These are phyloP conservation scores for Peromyscus polionotus DNA, from an alignment of 2,113 vertebrate genomes.

Conservation along the genomic window DNA sequence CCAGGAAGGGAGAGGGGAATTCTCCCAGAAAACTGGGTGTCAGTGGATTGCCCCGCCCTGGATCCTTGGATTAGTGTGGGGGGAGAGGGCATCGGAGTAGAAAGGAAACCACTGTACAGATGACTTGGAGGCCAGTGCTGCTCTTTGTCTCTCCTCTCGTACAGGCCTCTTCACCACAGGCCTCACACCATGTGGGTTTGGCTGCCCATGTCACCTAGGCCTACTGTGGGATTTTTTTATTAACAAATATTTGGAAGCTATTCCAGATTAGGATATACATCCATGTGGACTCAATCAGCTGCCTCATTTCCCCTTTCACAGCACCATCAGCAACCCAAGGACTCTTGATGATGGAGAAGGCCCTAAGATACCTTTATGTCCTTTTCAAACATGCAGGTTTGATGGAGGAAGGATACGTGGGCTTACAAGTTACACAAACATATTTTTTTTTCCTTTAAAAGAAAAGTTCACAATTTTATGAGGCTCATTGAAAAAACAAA, in stretches of 20 bases:
- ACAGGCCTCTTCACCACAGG: conserved; percentile 74
- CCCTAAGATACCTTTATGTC: conserved; percentile 22
- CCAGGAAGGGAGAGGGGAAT: conserved; percentile 51
- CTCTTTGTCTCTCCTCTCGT: conserved; percentile 71
- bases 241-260: conserved; percentile 76
- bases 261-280: conserved; percentile 62
- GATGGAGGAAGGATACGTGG: neutral
- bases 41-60: conserved; percentile 83
- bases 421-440: conserved; percentile 28
- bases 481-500: conserved; percentile 52
- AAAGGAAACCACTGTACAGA: conserved; percentile 79
- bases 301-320: conserved; percentile 7
- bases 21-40: conserved; percentile 83
- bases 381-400: conserved; percentile 11
- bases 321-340: conserved; percentile 9
- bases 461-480: conserved; percentile 43
- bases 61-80: conserved; percentile 83
- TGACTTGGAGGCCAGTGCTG: conserved; percentile 55
- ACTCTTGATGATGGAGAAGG: conserved; percentile 32
- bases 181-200: conserved; percentile 62
- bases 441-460: neutral
- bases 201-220: conserved; percentile 69
- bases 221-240: conserved; percentile 59
- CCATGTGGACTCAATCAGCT: neutral
- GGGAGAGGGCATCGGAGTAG: conserved; percentile 66